phyloP scores from a whole-genome alignment of 2,113 vertebrate species.

The Dinomys branickii region DNA sequence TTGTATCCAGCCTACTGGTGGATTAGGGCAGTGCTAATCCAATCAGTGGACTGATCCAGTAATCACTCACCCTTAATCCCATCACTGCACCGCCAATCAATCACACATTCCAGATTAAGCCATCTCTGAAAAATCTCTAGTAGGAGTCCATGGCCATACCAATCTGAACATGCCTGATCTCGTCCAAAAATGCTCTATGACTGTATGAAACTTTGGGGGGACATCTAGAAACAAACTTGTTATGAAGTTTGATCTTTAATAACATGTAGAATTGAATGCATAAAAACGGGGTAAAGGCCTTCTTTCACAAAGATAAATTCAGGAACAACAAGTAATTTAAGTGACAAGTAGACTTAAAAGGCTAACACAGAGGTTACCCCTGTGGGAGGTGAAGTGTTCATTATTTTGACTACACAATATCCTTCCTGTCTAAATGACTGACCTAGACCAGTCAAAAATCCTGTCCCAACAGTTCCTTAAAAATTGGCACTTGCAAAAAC shows the following conservation, averaged over 20 bases:
- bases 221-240: neutral
- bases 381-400: neutral
- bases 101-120: neutral
- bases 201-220: neutral
- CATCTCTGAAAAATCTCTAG: neutral
- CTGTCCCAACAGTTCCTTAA: neutral
- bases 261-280: neutral
- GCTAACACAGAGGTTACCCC: neutral
- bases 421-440: neutral
- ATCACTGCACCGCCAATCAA: neutral
- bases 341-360: neutral
- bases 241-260: neutral
- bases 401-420: neutral
- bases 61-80: neutral
- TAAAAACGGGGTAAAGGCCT: neutral
- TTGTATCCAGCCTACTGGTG: neutral
- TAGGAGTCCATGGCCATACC: too few species aligned
- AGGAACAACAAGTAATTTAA: neutral
- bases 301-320: neutral
- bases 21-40: neutral
- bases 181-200: neutral
- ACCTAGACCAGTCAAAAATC: neutral
- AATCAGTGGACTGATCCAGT: neutral
- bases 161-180: too few species aligned
- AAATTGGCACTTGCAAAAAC: neutral